Evolutionary conservation across 2,888 invertebrate species (phyloP), one percentile per base, ranked within the genome.

Genomic region (Dryadula phaetusa): DNA sequence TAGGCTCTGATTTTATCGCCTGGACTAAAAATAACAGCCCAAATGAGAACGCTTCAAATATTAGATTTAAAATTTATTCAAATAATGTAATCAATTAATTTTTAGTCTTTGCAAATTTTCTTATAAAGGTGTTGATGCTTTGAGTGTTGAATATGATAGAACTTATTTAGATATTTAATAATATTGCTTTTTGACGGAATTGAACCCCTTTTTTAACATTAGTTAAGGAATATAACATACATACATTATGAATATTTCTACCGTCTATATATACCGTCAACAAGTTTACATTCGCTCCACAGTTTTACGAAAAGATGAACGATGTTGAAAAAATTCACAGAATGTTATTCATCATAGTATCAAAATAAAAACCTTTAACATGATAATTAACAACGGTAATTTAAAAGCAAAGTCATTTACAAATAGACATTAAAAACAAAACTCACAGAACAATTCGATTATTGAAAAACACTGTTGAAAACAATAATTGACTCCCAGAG

Each of bases 401-500:
- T 22, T 14, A 22, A 37, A 20, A 34, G 14, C 5, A 44, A 44
- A 44, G 10, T 25, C 22, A 16, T 25, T 16, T 25, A 16, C 16
- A 60, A 42, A 16, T 44, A 20, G 6, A 42, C 14, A 44, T 28
- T 16, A 60, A 53, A 46, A 32, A 10, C 6, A 22, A 16, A 65
- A 52, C 18, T 62, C 20, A 16, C 20, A 52, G 47, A 42, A 49
- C 60, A 63, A 60, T 53, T 46, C 64, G 67, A 64, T 68, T 67
- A 67, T 64, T 53, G n/a, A 46, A 34, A 63, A 67, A 63, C 58
- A 67, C 52, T 44, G 66, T 32, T 61, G 40, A 62, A 66, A 67
- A 61, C 66, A 40, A 47, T 69, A 69, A 69, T 69, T 69, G 63
- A 66, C 66, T 70, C 20, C 25, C 62, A 52, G 63, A 42, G 66